These are phyloP conservation scores for Chrysemys picta DNA, from an alignment of 2,113 vertebrate genomes.

Conservation along the genomic window DNA sequence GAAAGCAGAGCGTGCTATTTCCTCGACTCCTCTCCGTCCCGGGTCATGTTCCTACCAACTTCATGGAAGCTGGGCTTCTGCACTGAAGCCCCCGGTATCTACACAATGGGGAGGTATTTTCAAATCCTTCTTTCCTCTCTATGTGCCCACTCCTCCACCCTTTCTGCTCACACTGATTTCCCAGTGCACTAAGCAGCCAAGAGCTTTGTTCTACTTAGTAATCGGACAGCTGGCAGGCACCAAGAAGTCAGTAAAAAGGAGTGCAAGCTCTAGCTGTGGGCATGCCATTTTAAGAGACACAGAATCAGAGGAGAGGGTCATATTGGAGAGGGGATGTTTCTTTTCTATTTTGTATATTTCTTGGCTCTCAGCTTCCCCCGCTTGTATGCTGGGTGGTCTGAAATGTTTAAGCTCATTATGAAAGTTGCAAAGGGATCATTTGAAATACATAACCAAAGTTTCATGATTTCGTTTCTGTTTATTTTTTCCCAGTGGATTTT, in stretches of 20 bases:
- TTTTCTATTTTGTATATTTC: background rate
- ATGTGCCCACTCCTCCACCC: background rate
- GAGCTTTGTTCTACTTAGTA: background rate
- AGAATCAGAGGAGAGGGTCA: background rate
- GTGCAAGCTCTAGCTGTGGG: background rate
- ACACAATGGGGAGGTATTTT: background rate
- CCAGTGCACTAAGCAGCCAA: background rate
- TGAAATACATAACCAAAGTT: background rate
- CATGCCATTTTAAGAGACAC: background rate
- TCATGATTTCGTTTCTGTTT: background rate
- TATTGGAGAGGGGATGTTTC: background rate
- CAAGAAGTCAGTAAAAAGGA: background rate
- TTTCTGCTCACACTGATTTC: background rate
- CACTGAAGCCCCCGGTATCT: background rate
- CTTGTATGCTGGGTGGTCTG: background rate
- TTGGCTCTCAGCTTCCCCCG: background rate
- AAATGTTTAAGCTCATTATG: background rate
- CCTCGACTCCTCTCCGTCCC: background rate
- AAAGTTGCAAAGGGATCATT: background rate
- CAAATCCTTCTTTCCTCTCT: background rate
- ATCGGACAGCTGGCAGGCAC: background rate
- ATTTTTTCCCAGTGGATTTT: background rate
- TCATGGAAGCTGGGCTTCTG: background rate
- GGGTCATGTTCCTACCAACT: background rate
- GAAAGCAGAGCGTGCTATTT: background rate